phyloP scores from a whole-genome alignment of 1,140 invertebrate genomes.

The Drosophila biarmipes region DNA sequence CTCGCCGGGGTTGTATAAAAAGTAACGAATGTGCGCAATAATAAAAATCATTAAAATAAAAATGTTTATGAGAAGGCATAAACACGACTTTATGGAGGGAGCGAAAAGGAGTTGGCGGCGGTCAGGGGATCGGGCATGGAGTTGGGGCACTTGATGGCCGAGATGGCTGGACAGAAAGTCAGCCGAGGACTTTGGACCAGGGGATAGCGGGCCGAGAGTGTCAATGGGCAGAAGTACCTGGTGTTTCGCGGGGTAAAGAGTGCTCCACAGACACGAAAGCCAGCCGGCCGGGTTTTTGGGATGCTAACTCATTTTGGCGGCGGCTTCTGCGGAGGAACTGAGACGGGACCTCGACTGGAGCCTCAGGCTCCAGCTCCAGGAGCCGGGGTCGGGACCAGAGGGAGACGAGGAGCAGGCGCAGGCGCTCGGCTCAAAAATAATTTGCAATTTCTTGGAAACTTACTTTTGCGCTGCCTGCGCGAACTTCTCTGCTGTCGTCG shows the following conservation, averaged over 20 bases:
- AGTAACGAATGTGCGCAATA: slow-evolving; percentile 83
- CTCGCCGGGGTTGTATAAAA: slow-evolving; percentile 68
- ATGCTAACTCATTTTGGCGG: slow-evolving; percentile 82
- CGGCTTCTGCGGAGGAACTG: slow-evolving; percentile 49
- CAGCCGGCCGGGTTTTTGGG: slow-evolving; percentile 52
- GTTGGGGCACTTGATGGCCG: slow-evolving; percentile 66
- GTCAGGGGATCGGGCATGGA: slow-evolving; percentile 8
- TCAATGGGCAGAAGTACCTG: slow-evolving; percentile 70
- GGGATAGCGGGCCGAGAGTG: slow-evolving; percentile 22
- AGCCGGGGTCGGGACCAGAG: slow-evolving; percentile 4
- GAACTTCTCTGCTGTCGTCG: slow-evolving; percentile 64
- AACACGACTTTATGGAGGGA: slow-evolving; percentile 68
- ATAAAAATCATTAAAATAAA: slow-evolving; percentile 84
- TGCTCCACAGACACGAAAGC: slow-evolving; percentile 23
- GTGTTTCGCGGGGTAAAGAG: slow-evolving; percentile 33
- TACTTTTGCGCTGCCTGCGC: slow-evolving; percentile 70
- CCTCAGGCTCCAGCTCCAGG: slow-evolving; percentile 22
- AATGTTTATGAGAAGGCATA: slow-evolving; percentile 83
- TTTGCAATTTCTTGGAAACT: slow-evolving; percentile 83
- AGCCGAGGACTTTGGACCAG: slow-evolving; percentile 8
- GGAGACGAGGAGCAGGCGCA: slow-evolving; percentile 54
- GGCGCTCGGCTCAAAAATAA: slow-evolving; percentile 82
- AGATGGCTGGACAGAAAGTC: slow-evolving; percentile 20
- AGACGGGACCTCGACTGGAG: slow-evolving; percentile 7
- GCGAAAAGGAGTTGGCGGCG: slow-evolving; percentile 15